Evolutionary conservation across 1,140 invertebrate genomes (phyloP).

Genomic region (Ericerus pela): DNA sequence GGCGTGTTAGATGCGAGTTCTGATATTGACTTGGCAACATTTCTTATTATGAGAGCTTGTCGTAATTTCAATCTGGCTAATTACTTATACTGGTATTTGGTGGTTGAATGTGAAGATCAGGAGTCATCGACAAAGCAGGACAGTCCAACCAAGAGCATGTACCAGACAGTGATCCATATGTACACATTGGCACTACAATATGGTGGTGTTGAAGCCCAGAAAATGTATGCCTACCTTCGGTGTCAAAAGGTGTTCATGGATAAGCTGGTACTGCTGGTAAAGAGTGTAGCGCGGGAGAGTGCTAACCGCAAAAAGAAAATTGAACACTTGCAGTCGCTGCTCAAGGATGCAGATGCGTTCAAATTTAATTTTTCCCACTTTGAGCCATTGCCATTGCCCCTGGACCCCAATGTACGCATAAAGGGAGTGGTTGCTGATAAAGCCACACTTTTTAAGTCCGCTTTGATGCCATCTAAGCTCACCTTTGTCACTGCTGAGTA

Average conservation of each 20-base stretch:
- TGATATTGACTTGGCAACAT: conserved; percentile 63
- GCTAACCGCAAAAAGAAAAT: conserved; percentile 84
- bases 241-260: conserved; percentile 83
- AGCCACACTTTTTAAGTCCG: conserved; percentile 89
- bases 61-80: conserved; percentile 80
- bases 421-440: conserved; percentile 78
- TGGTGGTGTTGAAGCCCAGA: conserved; percentile 51
- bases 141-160: conserved; percentile 64
- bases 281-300: conserved; percentile 76
- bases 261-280: conserved; percentile 77
- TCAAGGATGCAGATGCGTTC: conserved; percentile 61
- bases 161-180: conserved; percentile 71
- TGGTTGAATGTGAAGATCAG: conserved; percentile 74
- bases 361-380: conserved; percentile 84
- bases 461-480: conserved; percentile 91
- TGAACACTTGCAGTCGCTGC: conserved; percentile 66
- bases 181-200: conserved; percentile 48
- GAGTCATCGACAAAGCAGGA: conserved; percentile 51
- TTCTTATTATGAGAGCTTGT: conserved; percentile 79
- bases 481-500: conserved; percentile 73
- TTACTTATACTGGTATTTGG: conserved; percentile 92
- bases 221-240: conserved; percentile 49
- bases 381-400: conserved; percentile 80
- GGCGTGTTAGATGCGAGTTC: background rate
- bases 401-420: conserved; percentile 82